Conservation (phyloP, 2,113 vertebrate species). For the Euleptes europaea region DNA sequence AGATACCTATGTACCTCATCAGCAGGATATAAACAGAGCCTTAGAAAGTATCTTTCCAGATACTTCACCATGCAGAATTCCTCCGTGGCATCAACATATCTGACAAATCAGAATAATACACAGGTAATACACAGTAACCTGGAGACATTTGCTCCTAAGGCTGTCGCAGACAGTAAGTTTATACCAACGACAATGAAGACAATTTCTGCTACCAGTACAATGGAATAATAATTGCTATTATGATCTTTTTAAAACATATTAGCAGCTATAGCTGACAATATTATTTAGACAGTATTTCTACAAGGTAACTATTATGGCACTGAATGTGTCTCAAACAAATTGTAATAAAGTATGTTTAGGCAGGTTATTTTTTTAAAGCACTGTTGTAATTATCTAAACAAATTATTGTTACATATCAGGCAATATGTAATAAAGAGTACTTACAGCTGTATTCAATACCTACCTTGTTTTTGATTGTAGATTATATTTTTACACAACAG, state of each 20-base stretch:
- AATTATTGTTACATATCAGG: conserved; percentile 23
- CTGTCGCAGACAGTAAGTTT: background rate
- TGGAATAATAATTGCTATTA: background rate
- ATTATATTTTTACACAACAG: conserved; percentile 99
- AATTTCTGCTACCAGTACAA: conserved; percentile 1
- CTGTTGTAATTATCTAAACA: conserved; percentile 33
- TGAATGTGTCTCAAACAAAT: background rate
- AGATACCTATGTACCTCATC: conserved; percentile 19
- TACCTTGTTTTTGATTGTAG: conserved; percentile 92
- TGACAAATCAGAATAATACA: conserved; percentile 48
- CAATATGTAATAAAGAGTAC: conserved; percentile 42
- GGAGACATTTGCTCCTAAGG: conserved; percentile 28
- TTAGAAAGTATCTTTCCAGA: conserved; percentile 26
- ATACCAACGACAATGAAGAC: background rate
- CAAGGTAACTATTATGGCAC: background rate
- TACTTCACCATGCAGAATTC: background rate
- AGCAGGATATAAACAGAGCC: conserved; percentile 33
- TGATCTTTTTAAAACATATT: background rate
- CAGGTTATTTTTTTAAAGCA: background rate
- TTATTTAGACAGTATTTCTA: background rate
- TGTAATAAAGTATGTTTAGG: background rate
- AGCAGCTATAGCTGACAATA: background rate
- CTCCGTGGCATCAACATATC: conserved; percentile 34
- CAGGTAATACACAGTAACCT: conserved; percentile 7
- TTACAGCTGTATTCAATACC: conserved; percentile 72